Evolutionary conservation across 2,113 vertebrate species (phyloP).

Genomic region (Oncorhynchus tshawytscha): DNA sequence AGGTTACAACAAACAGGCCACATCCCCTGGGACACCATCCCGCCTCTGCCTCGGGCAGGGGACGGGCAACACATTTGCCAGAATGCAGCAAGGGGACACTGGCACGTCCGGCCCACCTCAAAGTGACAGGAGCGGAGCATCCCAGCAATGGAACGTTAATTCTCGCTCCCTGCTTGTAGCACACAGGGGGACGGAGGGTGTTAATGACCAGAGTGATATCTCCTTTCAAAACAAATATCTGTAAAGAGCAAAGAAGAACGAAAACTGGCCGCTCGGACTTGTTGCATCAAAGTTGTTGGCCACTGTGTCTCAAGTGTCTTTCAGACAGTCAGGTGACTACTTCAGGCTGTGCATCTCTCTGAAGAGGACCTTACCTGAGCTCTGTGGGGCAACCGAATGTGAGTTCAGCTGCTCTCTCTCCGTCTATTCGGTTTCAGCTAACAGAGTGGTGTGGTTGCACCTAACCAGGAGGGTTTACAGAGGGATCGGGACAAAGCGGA

Average conservation of each 20-base stretch:
- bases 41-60: not conserved
- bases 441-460: conserved; percentile 5
- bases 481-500: conserved; percentile 6
- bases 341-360: not conserved
- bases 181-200: conserved; percentile 30
- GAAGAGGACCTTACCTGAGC: conserved; percentile 14
- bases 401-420: conserved; percentile 26
- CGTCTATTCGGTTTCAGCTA: conserved; percentile 20
- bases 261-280: not conserved
- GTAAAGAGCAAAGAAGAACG: conserved; percentile 9
- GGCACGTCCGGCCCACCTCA: conserved; percentile 16
- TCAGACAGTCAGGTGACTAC: not conserved
- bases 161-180: conserved; percentile 27
- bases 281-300: not conserved
- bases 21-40: conserved; percentile 21
- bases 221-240: conserved; percentile 48
- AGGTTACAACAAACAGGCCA: conserved; percentile 39
- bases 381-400: not conserved
- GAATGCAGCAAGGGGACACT: conserved; percentile 18
- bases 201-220: conserved; percentile 36
- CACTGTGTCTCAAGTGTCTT: too few species aligned
- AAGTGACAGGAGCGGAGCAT: conserved; percentile 39
- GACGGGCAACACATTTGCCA: conserved; percentile 12
- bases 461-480: conserved; percentile 16
- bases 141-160: conserved; percentile 49